Conservation (phyloP, 64 coral and sea anemone genomes). For the Pachyseris speciosa region DNA sequence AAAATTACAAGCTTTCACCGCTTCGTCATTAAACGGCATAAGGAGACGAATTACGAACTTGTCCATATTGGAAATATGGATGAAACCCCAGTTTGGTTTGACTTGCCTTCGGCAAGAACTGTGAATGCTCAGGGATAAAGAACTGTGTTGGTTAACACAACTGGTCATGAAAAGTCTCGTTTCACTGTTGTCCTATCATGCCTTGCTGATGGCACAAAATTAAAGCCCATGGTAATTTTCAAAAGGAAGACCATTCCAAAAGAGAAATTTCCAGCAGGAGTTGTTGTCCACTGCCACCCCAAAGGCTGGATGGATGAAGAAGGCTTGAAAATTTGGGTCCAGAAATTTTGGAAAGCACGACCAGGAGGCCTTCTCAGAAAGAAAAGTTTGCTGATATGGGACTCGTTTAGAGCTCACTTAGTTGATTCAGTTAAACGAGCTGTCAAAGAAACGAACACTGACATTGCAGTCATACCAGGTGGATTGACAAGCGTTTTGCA, state of each 20-base stretch:
- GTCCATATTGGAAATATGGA: not conserved
- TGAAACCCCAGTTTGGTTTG: not conserved
- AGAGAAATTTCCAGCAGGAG: conserved; percentile 20
- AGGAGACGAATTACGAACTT: not conserved
- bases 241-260: conserved; percentile 49
- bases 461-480: no score
- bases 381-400: conserved; percentile 59
- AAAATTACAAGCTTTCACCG: not conserved
- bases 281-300: conserved; percentile 27
- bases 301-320: conserved; percentile 72
- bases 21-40: not conserved
- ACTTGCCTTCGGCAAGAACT: conserved; percentile 6
- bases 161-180: not conserved
- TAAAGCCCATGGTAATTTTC: conserved; percentile 35
- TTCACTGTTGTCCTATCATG: conserved; percentile 21
- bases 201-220: conserved; percentile 19
- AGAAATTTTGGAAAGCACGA: conserved; percentile 34
- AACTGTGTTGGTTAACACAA: conserved; percentile 6
- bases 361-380: conserved; percentile 33
- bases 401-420: no score
- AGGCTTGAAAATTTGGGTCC: conserved; percentile 18
- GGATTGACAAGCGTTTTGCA: conserved; percentile 61
- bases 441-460: no score
- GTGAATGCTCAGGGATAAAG: not conserved
- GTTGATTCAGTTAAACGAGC: no score